phyloP scores from a whole-genome alignment of 2,888 invertebrate genomes.

The Sicus ferrugineus region DNA sequence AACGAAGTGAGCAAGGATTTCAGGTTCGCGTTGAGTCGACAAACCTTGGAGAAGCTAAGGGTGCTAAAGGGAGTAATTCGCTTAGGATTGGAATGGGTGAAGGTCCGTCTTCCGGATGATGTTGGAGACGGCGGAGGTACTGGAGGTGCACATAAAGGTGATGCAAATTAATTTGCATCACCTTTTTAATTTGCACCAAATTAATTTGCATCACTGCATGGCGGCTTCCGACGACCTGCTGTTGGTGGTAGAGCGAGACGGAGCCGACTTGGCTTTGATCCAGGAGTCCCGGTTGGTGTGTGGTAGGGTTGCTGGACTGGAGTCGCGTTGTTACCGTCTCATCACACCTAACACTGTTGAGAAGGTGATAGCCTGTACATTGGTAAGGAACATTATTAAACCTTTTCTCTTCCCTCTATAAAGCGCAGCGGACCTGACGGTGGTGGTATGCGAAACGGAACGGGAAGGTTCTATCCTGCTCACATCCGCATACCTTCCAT shows the following conservation, averaged over 20 bases:
- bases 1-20: neutral
- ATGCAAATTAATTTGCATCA: slow-evolving; percentile 30
- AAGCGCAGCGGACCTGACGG: neutral
- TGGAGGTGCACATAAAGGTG: neutral
- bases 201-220: slow-evolving; percentile 32
- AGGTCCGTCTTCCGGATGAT: neutral
- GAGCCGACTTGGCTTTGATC: slow-evolving; percentile 29
- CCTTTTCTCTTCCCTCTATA: neutral
- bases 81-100: neutral
- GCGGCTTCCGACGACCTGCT: slow-evolving; percentile 25
- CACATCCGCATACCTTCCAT: neutral
- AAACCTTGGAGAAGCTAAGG: neutral
- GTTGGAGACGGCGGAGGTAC: neutral
- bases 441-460: neutral
- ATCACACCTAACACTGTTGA: neutral
- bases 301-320: neutral
- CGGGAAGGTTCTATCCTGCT: neutral
- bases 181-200: too few species aligned
- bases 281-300: slow-evolving; percentile 28
- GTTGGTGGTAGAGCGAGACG: slow-evolving; percentile 25
- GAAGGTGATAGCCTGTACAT: neutral
- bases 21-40: neutral
- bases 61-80: neutral
- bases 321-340: neutral
- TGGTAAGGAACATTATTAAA: neutral